These are phyloP conservation scores for Sinonovacula constricta DNA, from an alignment of 1,140 invertebrate genomes.

Conservation along the genomic window DNA sequence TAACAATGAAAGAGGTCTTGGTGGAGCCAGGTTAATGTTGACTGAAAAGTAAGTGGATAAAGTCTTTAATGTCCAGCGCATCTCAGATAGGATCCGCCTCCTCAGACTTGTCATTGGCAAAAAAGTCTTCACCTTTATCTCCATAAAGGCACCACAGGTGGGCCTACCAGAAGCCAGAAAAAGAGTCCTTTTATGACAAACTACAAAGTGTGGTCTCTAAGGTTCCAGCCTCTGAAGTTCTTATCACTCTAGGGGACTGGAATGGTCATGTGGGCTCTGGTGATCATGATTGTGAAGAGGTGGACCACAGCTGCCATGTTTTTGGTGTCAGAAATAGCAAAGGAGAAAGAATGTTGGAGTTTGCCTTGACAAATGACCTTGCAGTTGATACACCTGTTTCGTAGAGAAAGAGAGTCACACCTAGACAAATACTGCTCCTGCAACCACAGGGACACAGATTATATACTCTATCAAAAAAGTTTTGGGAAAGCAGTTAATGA, in stretches of 20 bases:
- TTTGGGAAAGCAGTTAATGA: slow-evolving; percentile 9
- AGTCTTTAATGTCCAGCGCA: no score
- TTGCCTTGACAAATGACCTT: slow-evolving; percentile 16
- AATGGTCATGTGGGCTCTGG: slow-evolving; percentile 28
- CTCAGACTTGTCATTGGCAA: slow-evolving; percentile 3
- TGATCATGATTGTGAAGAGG: no score
- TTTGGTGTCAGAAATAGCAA: slow-evolving; percentile 2
- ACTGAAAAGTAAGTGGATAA: no score
- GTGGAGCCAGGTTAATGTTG: no score
- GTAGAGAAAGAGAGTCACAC: neutral
- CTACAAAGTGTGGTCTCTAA: slow-evolving; percentile 17
- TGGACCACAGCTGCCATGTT: neutral
- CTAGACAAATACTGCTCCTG: slow-evolving; percentile 9
- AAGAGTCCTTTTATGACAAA: neutral
- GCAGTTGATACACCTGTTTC: slow-evolving; percentile 13
- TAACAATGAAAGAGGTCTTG: no score
- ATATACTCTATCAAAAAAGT: no score
- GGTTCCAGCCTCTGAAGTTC: slow-evolving; percentile 18
- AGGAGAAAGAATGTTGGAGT: slow-evolving; percentile 16
- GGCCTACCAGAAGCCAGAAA: slow-evolving; percentile 3
- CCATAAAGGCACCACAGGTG: slow-evolving; percentile 4
- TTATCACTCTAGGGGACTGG: slow-evolving; percentile 14
- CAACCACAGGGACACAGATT: slow-evolving; percentile 8
- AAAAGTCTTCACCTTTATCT: neutral
- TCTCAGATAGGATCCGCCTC: no score